Evolutionary conservation across 92 coral and sea anemone genomes (phyloP).

Genomic region (Porites cylindrica): DNA sequence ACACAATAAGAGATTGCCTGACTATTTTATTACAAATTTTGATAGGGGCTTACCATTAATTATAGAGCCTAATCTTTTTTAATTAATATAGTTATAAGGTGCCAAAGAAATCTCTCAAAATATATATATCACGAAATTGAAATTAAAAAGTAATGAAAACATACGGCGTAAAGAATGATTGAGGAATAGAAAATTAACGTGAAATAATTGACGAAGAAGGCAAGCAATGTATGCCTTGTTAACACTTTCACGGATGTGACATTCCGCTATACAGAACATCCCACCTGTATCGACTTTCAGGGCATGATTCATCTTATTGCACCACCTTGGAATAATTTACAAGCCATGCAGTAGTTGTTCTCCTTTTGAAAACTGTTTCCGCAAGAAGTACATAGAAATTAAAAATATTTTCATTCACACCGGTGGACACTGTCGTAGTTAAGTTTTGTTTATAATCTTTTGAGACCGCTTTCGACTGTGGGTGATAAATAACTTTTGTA

Average conservation of each 20-base stretch:
- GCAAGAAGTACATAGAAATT: background rate
- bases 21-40: slow-evolving; percentile 1
- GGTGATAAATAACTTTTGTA: background rate
- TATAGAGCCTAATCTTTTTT: background rate
- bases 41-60: background rate
- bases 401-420: background rate
- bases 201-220: background rate
- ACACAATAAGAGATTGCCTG: background rate
- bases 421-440: too few species aligned
- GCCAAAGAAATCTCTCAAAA: background rate
- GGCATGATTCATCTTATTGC: background rate
- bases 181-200: background rate
- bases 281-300: slow-evolving; percentile 28
- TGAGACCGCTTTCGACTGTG: background rate
- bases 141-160: background rate
- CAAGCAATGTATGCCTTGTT: background rate
- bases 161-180: background rate
- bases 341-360: background rate
- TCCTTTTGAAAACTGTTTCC: background rate
- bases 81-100: background rate
- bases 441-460: background rate
- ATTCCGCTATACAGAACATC: background rate
- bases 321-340: background rate
- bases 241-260: slow-evolving; percentile 19
- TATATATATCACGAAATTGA: too few species aligned